These are phyloP conservation scores for Drosophila gaucha DNA, from an alignment of 2,888 invertebrate species.

Conservation along the genomic window DNA sequence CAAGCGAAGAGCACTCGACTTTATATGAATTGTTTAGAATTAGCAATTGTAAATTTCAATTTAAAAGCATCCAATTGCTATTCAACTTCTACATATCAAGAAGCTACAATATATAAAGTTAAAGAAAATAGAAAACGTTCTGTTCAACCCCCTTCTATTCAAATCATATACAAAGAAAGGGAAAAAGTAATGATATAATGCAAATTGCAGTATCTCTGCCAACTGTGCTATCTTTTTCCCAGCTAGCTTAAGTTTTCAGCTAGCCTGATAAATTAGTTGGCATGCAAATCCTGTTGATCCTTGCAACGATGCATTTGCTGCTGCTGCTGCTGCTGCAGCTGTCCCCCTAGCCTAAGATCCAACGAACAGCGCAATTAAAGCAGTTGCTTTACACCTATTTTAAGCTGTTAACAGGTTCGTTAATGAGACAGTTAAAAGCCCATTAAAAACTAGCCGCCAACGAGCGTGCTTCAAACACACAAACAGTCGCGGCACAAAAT, in stretches of 20 bases:
- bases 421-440: not conserved
- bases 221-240: not conserved
- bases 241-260: not conserved
- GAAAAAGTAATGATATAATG: conserved; percentile 45
- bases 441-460: not conserved
- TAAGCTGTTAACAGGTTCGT: not conserved
- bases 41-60: not conserved
- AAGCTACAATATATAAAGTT: no score
- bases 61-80: no score
- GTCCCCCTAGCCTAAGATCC: no score
- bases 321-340: not conserved
- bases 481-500: not conserved
- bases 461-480: not conserved
- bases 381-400: not conserved
- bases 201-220: conserved; percentile 37
- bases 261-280: conserved; percentile 14
- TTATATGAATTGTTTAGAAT: not conserved
- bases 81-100: no score
- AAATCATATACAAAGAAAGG: not conserved
- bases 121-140: not conserved
- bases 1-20: not conserved
- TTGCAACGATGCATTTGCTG: conserved; percentile 8
- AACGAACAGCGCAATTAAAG: not conserved
- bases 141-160: not conserved
- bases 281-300: conserved; percentile 17